Evolutionary conservation across 1,140 invertebrate species (phyloP), one percentile per base, ranked within the genome.

Genomic region (Eurytemora carolleeae): DNA sequence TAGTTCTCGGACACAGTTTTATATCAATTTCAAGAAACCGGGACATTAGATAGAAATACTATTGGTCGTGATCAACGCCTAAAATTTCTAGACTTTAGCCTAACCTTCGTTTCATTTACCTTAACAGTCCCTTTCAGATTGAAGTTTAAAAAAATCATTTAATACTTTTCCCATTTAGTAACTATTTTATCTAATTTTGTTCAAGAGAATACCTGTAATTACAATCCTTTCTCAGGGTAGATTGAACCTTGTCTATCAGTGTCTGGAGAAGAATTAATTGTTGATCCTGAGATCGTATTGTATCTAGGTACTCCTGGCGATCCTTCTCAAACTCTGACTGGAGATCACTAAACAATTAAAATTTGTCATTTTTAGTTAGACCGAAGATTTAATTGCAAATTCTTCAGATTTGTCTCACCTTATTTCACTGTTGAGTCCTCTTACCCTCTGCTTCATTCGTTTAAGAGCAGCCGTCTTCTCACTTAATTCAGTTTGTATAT

Each of bases 281-380:
- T 66, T 80, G 78, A 55, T 87, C 82, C 68, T 87, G 82, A 69
- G 79, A 77, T 19, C 86, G 71, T 53, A 90, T 87, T 1, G 86
- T 85, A 69, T 90, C 87, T 53, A 90, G 72, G 68, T 89, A 89
- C 69, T 90, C 86, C 1, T 84, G 80, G 15, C 86, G 71, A 68
- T 90, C 86, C 59, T 79, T 76, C 73, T 90, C 84, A 72, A 90
- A 90, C 74, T 90, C 86, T 52, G 81, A 78, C 66, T 87, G 85
- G 1, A 90, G 71, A 72, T 90, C 86, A 19, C 73, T 70, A 12
- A 89, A 44, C 7, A 7, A n/a, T 44, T 44, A 7, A 44, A 7
- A 44, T 44, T 7, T 44, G 31, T 44, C 31, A 44, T 44, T 12
- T 44, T 44, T 44, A 12, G 31, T 44, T 44, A 44, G 31, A 12